Evolutionary conservation across 2,113 vertebrate species (phyloP), one percentile per base, ranked within the genome.

Genomic region (Trogon melanurus): DNA sequence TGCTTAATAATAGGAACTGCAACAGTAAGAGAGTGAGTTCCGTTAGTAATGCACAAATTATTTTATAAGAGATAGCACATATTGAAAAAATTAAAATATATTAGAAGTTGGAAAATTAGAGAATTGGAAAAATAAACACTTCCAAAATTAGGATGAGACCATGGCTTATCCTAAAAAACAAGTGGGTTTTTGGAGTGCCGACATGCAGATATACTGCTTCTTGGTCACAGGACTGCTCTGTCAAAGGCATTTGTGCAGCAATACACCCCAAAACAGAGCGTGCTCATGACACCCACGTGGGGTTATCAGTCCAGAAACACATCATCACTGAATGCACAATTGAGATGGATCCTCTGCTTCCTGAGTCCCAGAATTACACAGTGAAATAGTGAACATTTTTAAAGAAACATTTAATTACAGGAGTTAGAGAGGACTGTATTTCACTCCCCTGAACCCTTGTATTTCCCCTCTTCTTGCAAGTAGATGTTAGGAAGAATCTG

Each of bases 101-200:
- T n/a, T 45, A 11, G 62, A 38, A 38, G 5, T 6, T 44, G 8
- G 29, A 69, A 75, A 72, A 82, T 32, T 32, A 72, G 17, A 81
- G n/a, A 64, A 29, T 17, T 48, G 16, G 18, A 65, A 23, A 72
- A 93, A 45, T 16, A 38, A 79, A 36, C 6, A 36, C 1, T 30
- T 94, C 32, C 13, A 41, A 72, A 72, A 5, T 23, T 41, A 53
- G 8, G 18, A 60, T 41, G 13, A 85, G 4, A 34, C 5, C 32
- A 12, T 13, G 5, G 2, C 14, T 87, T 67, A 64, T 51, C 22
- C n/a, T 48, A 34, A 61, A 76, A 86, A 36, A 5, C 9, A 66
- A 54, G 34, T 20, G 7, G 2, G 4, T 2, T 0, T 13, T 15
- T 4, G 9, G 48, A 51, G 4, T 71, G 16, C 8, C 71, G 61